Evolutionary conservation across 2,797 vertebrate genomes (phyloP).

Genomic region (Urosaurus nigricauda): DNA sequence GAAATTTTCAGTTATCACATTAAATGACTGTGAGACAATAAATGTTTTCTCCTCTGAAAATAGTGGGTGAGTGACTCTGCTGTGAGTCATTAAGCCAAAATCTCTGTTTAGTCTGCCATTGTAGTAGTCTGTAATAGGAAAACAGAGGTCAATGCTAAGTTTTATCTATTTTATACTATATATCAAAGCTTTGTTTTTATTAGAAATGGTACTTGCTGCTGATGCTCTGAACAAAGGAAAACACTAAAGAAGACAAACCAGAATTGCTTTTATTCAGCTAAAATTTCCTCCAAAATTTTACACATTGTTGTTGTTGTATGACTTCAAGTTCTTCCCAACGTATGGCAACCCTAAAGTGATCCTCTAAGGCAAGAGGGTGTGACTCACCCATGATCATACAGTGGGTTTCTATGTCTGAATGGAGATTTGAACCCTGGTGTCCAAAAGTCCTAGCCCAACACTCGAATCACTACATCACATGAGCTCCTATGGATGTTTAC

Average conservation of each 20-base stretch:
- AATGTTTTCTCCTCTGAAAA: conserved; percentile 1
- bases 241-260: not conserved
- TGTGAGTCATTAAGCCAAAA: conserved; percentile 40
- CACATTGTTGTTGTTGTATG: not conserved
- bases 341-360: no score
- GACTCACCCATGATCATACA: no score
- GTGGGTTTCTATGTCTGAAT: no score
- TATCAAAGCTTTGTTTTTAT: not conserved
- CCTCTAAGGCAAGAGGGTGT: no score
- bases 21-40: conserved; percentile 22
- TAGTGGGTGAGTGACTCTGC: conserved; percentile 13
- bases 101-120: conserved; percentile 39
- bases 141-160: conserved; percentile 19
- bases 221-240: conserved; percentile 3
- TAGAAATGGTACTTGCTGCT: not conserved
- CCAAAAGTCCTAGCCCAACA: no score
- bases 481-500: not conserved
- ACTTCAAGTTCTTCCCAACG: no score
- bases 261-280: conserved; percentile 6
- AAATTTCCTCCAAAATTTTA: not conserved
- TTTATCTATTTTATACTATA: conserved; percentile 1
- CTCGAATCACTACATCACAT: no score
- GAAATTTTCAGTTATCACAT: conserved; percentile 24
- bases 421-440: no score
- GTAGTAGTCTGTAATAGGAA: not conserved